Evolutionary conservation across 2,113 vertebrate genomes (phyloP).

Genomic region (Nasalis larvatus): DNA sequence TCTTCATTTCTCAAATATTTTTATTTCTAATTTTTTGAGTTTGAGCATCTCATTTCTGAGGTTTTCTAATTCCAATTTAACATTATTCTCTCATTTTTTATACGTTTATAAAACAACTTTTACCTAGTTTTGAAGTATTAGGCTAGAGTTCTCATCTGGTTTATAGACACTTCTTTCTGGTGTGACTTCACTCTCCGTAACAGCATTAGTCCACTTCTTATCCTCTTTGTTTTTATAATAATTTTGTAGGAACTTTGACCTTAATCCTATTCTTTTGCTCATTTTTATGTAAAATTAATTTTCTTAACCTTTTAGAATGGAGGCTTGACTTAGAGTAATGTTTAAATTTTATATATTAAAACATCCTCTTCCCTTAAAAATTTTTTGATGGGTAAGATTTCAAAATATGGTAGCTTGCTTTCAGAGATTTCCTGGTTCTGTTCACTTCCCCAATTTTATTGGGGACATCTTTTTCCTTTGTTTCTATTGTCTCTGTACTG

Average conservation of each 20-base stretch:
- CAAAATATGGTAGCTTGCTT: background rate
- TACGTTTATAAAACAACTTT: constrained; percentile 39
- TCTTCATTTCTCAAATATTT: constrained; percentile 28
- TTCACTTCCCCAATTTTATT: background rate
- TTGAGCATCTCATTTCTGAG: constrained; percentile 27
- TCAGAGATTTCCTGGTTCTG: background rate
- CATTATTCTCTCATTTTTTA: background rate
- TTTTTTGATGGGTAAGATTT: background rate
- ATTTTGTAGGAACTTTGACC: background rate
- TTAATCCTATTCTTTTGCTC: background rate
- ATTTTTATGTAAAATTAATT: constrained; percentile 23
- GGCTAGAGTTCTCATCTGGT: background rate
- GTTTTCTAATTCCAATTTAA: constrained; percentile 34
- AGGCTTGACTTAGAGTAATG: constrained; percentile 4
- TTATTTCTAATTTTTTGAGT: background rate
- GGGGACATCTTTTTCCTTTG: background rate
- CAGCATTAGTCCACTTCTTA: background rate
- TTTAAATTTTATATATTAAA: background rate
- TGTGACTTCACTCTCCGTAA: background rate
- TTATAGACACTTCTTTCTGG: background rate
- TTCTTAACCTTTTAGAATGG: constrained; percentile 14
- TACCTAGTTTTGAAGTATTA: background rate
- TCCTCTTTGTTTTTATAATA: background rate
- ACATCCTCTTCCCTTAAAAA: background rate
- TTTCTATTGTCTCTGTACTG: background rate